Percentiles rank a stretch among this genome's conserved stretches.
These are phyloP conservation scores for Orthosia gracilis DNA, from an alignment of 2,888 invertebrate genomes.

Conservation along the genomic window DNA sequence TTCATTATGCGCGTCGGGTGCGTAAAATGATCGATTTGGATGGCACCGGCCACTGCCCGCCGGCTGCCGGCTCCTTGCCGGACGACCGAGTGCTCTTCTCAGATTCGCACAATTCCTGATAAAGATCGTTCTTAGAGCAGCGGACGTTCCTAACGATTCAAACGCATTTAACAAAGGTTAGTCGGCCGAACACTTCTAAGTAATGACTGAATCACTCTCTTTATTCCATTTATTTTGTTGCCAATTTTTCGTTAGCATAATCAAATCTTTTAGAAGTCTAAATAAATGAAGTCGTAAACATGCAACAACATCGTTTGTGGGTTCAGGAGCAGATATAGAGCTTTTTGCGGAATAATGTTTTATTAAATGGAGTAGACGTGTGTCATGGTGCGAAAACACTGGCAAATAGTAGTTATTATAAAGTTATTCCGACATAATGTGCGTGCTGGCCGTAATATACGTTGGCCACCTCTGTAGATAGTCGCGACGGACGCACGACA, in stretches of 20 bases:
- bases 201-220: slow-evolving; percentile 67
- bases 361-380: slow-evolving; percentile 23
- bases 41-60: slow-evolving; percentile 74
- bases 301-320: slow-evolving; percentile 14
- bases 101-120: slow-evolving; percentile 79
- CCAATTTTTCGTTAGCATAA: slow-evolving; percentile 51
- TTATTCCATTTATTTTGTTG: slow-evolving; percentile 59
- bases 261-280: slow-evolving; percentile 39
- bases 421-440: slow-evolving; percentile 75
- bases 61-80: slow-evolving; percentile 53
- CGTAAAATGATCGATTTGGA: slow-evolving; percentile 86
- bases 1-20: slow-evolving; percentile 87
- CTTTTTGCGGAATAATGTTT: not conserved
- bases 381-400: slow-evolving; percentile 23
- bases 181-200: slow-evolving; percentile 66
- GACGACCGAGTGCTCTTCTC: slow-evolving; percentile 60
- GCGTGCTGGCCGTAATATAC: slow-evolving; percentile 74
- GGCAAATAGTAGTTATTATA: slow-evolving; percentile 49
- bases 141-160: slow-evolving; percentile 66
- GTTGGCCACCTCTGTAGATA: slow-evolving; percentile 80
- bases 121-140: slow-evolving; percentile 77
- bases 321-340: not conserved
- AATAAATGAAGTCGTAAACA: slow-evolving; percentile 33
- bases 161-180: slow-evolving; percentile 67
- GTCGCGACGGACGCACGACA: slow-evolving; percentile 76